These are phyloP conservation scores for Umimayanthus chanpuru DNA, from an alignment of 92 coral and sea anemone species.

Conservation along the genomic window DNA sequence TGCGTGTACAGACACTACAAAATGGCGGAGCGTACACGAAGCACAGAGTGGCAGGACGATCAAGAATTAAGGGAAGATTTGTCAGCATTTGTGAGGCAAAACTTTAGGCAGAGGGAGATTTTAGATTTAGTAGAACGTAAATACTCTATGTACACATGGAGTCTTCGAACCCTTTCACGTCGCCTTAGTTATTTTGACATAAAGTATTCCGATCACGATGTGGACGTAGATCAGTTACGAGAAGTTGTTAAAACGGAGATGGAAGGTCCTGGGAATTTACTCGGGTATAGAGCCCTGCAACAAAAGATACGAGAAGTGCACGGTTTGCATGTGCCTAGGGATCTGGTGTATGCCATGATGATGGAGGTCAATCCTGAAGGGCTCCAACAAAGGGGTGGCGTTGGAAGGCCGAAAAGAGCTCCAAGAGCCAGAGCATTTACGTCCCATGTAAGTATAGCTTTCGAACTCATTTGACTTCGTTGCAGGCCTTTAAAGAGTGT, in stretches of 20 bases:
- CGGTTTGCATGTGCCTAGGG: constrained; percentile 65
- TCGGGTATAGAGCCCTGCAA: constrained; percentile 63
- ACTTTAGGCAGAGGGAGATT: constrained; percentile 59
- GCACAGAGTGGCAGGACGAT: constrained; percentile 64
- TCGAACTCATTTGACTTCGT: constrained; percentile 6
- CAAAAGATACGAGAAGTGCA: constrained; percentile 61
- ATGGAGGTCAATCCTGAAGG: constrained; percentile 62
- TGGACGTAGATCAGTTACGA: constrained; percentile 57
- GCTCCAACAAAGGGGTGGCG: constrained; percentile 64
- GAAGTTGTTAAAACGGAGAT: constrained; percentile 64
- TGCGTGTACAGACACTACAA: constrained; percentile 39
- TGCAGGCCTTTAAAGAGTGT: neutral
- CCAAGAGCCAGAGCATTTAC: constrained; percentile 51
- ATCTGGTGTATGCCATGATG: constrained; percentile 63
- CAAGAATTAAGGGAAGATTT: constrained; percentile 56
- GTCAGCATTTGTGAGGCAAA: constrained; percentile 50
- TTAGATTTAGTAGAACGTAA: constrained; percentile 60
- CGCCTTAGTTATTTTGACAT: constrained; percentile 60
- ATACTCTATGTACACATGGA: constrained; percentile 69
- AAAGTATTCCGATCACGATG: constrained; percentile 52
- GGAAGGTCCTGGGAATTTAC: constrained; percentile 67
- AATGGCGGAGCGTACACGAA: constrained; percentile 64
- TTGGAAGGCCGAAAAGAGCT: constrained; percentile 68
- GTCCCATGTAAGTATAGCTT: constrained; percentile 50
- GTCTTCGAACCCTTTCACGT: constrained; percentile 63